Percentiles rank a stretch among this genome's conserved stretches.
Evolutionary conservation across 2,888 invertebrate genomes (phyloP).

Genomic region (Quadroppia sp.): DNA sequence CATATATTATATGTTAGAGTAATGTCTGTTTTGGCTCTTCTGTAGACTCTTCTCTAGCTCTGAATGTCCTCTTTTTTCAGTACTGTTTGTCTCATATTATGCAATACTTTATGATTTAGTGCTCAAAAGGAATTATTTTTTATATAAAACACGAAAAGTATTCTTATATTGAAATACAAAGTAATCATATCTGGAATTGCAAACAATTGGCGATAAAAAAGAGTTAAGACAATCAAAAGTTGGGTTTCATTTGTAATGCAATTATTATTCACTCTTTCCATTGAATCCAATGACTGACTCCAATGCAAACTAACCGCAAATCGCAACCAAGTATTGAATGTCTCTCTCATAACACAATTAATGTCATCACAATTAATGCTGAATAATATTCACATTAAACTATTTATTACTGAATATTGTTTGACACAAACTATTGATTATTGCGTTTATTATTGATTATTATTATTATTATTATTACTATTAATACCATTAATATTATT

Average conservation of each 20-base stretch:
- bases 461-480: constrained; percentile 8
- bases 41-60: not conserved
- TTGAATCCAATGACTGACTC: not conserved
- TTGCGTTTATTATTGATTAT: constrained; percentile 6
- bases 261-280: not conserved
- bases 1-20: not conserved
- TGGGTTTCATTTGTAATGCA: not conserved
- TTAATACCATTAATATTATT: not conserved
- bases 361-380: constrained; percentile 12
- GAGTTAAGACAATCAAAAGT: constrained; percentile 23
- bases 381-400: constrained; percentile 7
- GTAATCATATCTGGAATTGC: constrained; percentile 24
- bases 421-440: not conserved
- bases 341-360: not conserved
- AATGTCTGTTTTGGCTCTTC: not conserved
- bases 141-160: not conserved
- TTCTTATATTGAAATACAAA: constrained; percentile 15
- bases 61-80: constrained; percentile 1
- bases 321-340: not conserved
- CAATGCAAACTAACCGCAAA: not conserved
- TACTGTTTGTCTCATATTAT: not conserved
- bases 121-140: not conserved
- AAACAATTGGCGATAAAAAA: not conserved
- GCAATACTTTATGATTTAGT: constrained; percentile 31
- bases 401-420: constrained; percentile 26